Base-by-base conservation (phyloP, 2,888 invertebrate genomes). In the Arge pagana region DNA sequence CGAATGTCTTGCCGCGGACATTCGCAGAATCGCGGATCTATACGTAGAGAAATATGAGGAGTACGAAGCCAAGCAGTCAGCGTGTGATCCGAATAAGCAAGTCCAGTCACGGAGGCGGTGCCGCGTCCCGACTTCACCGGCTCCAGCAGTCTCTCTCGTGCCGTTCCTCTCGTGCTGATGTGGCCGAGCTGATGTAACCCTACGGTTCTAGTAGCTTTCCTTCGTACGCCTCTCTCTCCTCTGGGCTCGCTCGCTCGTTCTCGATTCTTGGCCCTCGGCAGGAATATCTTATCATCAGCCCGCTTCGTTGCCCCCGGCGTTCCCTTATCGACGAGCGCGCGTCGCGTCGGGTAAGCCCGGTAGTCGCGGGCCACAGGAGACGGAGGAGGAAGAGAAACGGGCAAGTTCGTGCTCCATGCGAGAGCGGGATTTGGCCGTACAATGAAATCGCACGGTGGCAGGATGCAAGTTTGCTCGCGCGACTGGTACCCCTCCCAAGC, bases 191-290 rank as follows among this genome's bases (percentile, higher is more conserved):
- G 42, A 42, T 42, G 42, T 42, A 42, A 42, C 42, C 45, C 45
- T 33, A 45, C 10, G 19, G 21, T 45, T 35, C 45, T 45, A n/a
- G n/a, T 35, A 23, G 45, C 45, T 45, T 45, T 45, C 45, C 33
- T 45, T 45, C 45, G 31, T 45, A 35, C 62, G 61, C 63, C 55
- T 62, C 62, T 63, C 61, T 54, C 60, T 64, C 50, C 21, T 56
- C 42, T 18, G 45, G 28, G 21, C 10, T 39, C 39, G 42, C 31
- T 52, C 36, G 30, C 52, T 45, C 57, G 57, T 70, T 70, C 71
- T 68, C 68, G 68, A 67, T 66, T 68, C 56, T 61, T 56, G 45
- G 24, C 45, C 35, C 24, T 45, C 23, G 23, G 10, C 45, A n/a
- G 45, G 33, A 45, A 45, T 45, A 45, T n/a, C n/a, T n/a, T n/a